Base-by-base conservation (phyloP, 1,140 invertebrate species). In the Chironomus tepperi region DNA sequence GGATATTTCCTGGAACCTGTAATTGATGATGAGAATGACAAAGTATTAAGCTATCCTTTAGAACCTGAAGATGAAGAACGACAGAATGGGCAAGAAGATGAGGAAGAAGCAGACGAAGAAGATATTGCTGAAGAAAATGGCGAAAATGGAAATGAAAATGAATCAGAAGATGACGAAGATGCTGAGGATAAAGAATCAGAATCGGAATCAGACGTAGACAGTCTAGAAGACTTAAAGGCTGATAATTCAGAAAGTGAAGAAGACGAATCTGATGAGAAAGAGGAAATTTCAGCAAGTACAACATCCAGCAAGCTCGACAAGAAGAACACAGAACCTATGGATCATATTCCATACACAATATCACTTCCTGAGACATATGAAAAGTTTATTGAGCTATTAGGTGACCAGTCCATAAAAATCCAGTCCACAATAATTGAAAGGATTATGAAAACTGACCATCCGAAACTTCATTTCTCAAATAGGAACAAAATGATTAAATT, bases 381-480 rank as follows among this genome's bases (percentile, higher is more conserved):
- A 75, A 86, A 87, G 77, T 86, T 94, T 57, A 80, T 88, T 79
- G 82, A 88, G 77, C 78, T 93, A 67, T 80, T 96, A 43, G 79
- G 85, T 72, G 83, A 86, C 21, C 87, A 89, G 75, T 84, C 84
- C 43, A 82, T 86, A 8, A 81, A 86, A 7, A 86, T 92, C 76
- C 90, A 93, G 77, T 82, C 86, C 2, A 84, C 88, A 7, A 89
- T 95, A 9, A 78, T 97, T 73, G 89, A 94, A 77, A 87, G 93
- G 78, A 89, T 97, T 77, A 90, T 96, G 67, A 94, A 94, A 84
- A 92, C 89, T 77, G 92, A 94, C 83, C 90, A 96, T 81, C 90
- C 90, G 43, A 90, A 90, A 79, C 81, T 95, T 70, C 86, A 86
- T 18, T 87, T 88, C 76, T 87, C 86, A 12, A 95, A 96, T 79